Evolutionary conservation across 2,113 vertebrate species (phyloP), one percentile per base, ranked within the genome.

Genomic region (Quiscalus mexicanus): DNA sequence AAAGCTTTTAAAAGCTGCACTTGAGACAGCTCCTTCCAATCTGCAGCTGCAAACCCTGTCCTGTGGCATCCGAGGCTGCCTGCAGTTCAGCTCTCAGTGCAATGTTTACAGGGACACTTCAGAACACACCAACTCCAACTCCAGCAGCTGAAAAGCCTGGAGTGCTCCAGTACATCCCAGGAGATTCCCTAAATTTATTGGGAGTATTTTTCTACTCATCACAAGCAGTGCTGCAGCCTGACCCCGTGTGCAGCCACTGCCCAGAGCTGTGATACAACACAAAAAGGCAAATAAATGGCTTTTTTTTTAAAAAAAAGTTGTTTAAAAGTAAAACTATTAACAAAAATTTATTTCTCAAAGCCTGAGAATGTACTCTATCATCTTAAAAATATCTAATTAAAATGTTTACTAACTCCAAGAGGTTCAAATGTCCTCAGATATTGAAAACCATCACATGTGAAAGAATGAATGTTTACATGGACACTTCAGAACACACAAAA

Each of bases 1-100:
- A 97, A 96, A 92, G 90, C 95, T 97, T 95, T 96, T 96, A 95
- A 92, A 96, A 59, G 5, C 84, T 90, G 10, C 56, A 23, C 23
- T 55, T 18, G 47, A 70, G 70, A n/a, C 71, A 63, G 14, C 50
- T 33, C 33, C 28, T 59, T 47, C 55, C 79, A 39, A 42, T 3
- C 2, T 30, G 79, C 82, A 80, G 90, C 93, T 90, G 92, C 63
- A 74, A 67, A 35, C 19, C 2, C 56, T 56, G 74, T 6, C 30
- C 8, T 3, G 23, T 2, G 37, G 45, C 67, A 87, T 33, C n/a
- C 6, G 3, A 19, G 9, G 35, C 41, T 78, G 56, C 59, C 39
- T 71, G 79, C 7, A 41, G 79, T 22, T 37, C 37, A 37, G 37
- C 37, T 37, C 37, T 37, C 62, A 35, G 1, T 0, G n/a, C 23